Conservation (phyloP, 2,888 invertebrate species). For the Thera britannica region DNA sequence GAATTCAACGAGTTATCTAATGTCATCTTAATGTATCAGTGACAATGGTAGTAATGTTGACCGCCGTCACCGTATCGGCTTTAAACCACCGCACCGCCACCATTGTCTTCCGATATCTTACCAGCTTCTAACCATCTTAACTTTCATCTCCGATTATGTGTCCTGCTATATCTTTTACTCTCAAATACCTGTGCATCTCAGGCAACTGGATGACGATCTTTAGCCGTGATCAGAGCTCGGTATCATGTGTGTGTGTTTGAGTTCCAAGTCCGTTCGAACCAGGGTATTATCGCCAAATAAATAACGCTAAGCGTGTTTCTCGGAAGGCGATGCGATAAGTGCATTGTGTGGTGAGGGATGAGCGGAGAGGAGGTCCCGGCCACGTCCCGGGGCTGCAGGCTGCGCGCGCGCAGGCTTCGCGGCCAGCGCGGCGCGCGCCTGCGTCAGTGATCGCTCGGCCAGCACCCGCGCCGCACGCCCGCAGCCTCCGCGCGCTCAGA, state of each 20-base stretch:
- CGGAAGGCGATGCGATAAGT: slow-evolving; percentile 59
- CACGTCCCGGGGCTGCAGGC: slow-evolving; percentile 19
- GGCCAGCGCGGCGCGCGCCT: slow-evolving; percentile 10
- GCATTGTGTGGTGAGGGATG: slow-evolving; percentile 48
- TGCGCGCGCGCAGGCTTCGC: slow-evolving; percentile 40
- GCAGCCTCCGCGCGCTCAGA: slow-evolving; percentile 52
- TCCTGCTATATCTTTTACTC: not conserved
- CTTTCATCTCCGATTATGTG: slow-evolving; percentile 25
- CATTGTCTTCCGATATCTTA: slow-evolving; percentile 3
- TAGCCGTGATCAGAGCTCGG: not conserved
- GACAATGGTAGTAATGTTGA: not conserved
- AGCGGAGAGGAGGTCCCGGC: slow-evolving; percentile 25
- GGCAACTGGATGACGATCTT: not conserved
- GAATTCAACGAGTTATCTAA: too few species aligned
- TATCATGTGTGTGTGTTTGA: not conserved
- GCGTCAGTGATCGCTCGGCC: slow-evolving; percentile 74
- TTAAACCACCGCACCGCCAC: slow-evolving; percentile 3
- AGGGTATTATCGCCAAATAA: slow-evolving; percentile 47
- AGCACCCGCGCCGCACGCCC: slow-evolving; percentile 62
- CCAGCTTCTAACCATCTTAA: slow-evolving; percentile 21
- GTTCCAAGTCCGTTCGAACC: slow-evolving; percentile 3
- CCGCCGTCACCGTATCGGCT: not conserved
- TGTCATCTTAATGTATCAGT: too few species aligned
- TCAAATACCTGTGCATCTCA: not conserved
- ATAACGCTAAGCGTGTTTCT: slow-evolving; percentile 60